A percentile compares a stretch with the other conserved stretches of the same genome.
phyloP scores from a whole-genome alignment of 2,888 invertebrate genomes.

The Sinodicranocentrus sp. region DNA sequence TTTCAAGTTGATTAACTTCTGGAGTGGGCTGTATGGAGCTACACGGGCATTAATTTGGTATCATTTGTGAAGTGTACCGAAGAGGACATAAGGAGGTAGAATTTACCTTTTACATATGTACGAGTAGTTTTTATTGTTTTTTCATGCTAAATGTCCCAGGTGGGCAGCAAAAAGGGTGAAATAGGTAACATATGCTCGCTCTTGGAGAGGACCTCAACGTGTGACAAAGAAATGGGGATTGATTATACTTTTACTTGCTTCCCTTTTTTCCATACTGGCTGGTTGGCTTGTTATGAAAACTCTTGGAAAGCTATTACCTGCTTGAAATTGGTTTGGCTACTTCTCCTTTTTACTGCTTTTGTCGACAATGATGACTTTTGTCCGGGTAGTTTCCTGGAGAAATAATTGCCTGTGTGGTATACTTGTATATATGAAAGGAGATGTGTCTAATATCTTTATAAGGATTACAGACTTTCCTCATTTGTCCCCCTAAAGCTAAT shows the following conservation, averaged over 20 bases:
- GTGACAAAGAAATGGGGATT: neutral
- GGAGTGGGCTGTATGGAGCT: neutral
- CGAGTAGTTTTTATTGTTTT: slow-evolving; percentile 7
- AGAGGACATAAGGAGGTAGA: neutral
- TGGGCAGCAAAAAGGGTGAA: neutral
- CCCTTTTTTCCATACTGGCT: neutral
- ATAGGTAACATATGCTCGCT: neutral
- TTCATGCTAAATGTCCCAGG: slow-evolving; percentile 5
- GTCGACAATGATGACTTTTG: no score
- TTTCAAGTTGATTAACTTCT: slow-evolving; percentile 11
- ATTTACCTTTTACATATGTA: no score
- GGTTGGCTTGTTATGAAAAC: neutral
- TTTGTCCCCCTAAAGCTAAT: neutral
- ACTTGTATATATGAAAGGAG: no score
- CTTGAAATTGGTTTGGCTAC: no score
- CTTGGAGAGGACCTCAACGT: no score
- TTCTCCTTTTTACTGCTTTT: no score
- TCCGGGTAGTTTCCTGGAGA: neutral
- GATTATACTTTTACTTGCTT: slow-evolving; percentile 7
- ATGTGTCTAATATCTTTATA: no score
- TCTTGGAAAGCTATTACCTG: no score
- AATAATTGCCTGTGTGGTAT: neutral
- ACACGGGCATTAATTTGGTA: neutral
- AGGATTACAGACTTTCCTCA: neutral
- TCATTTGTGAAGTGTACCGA: neutral